These are phyloP conservation scores for Capitulum mitella DNA, from an alignment of 2,888 invertebrate species.

Conservation along the genomic window DNA sequence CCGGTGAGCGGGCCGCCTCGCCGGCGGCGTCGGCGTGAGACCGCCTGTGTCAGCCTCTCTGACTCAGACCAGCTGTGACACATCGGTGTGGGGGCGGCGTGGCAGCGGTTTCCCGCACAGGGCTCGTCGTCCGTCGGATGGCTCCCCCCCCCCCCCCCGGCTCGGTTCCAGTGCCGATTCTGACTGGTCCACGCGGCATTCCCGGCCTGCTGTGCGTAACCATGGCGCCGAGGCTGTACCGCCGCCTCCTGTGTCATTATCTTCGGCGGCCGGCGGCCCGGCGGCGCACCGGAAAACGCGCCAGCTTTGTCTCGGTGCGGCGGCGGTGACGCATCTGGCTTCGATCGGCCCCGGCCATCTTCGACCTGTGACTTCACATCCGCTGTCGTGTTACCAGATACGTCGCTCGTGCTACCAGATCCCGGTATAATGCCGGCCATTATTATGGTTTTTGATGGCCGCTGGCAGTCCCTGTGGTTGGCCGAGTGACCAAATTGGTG, in stretches of 20 bases:
- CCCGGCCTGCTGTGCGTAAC: not conserved
- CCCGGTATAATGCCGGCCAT: not conserved
- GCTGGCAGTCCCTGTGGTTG: not conserved
- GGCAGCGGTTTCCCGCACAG: not conserved
- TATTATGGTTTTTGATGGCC: not conserved
- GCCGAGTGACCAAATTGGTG: constrained; percentile 7
- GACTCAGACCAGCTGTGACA: not conserved
- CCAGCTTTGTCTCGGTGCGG: not conserved
- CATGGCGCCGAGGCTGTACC: not conserved
- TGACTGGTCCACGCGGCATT: not conserved
- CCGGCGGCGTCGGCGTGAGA: too few species aligned
- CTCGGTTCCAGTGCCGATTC: not conserved
- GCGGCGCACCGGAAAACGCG: not conserved
- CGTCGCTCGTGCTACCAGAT: not conserved
- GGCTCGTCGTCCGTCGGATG: too few species aligned
- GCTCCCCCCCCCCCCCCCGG: too few species aligned
- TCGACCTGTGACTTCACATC: not conserved
- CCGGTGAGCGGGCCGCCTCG: not conserved
- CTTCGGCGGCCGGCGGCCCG: not conserved
- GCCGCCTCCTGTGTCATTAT: not conserved
- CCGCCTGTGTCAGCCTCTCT: too few species aligned
- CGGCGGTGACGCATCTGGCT: not conserved
- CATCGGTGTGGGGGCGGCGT: too few species aligned
- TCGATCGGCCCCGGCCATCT: not conserved
- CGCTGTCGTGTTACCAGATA: not conserved